A percentile compares a stretch with the other conserved stretches of the same genome.
Conservation (phyloP, 2,888 invertebrate species). For the Hipparchia semele region DNA sequence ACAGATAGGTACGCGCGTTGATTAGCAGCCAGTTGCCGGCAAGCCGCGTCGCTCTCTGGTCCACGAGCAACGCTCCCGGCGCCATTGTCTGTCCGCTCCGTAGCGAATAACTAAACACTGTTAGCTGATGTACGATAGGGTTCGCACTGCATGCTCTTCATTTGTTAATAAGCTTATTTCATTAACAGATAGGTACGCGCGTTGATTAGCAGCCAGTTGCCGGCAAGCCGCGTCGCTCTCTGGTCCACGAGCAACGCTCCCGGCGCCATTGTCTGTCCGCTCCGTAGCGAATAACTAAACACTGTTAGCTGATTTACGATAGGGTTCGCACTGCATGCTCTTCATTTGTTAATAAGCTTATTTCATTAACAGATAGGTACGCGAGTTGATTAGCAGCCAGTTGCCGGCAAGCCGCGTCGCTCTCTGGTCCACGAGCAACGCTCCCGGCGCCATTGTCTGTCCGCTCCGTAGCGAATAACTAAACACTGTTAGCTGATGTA, state of each 20-base stretch:
- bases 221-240: conserved; percentile 56
- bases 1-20: conserved; percentile 41
- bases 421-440: conserved; percentile 60
- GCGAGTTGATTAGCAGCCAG: conserved; percentile 48
- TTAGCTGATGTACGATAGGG: conserved; percentile 61
- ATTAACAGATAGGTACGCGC: conserved; percentile 9
- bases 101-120: conserved; percentile 72
- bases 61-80: conserved; percentile 59
- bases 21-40: conserved; percentile 47
- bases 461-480: conserved; percentile 63
- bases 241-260: conserved; percentile 57
- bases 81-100: conserved; percentile 63
- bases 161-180: neutral
- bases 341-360: neutral
- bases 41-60: conserved; percentile 58
- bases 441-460: conserved; percentile 66
- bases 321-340: too few species aligned
- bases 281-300: conserved; percentile 56
- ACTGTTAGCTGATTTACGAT: too few species aligned
- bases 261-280: neutral
- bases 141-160: conserved; percentile 41
- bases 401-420: conserved; percentile 54
- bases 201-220: conserved; percentile 48
- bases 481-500: conserved; percentile 71
- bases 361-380: conserved; percentile 27